Percentiles rank a stretch among this genome's conserved stretches.
phyloP scores from a whole-genome alignment of 1,140 invertebrate genomes.

The Rhopalosiphum maidis region DNA sequence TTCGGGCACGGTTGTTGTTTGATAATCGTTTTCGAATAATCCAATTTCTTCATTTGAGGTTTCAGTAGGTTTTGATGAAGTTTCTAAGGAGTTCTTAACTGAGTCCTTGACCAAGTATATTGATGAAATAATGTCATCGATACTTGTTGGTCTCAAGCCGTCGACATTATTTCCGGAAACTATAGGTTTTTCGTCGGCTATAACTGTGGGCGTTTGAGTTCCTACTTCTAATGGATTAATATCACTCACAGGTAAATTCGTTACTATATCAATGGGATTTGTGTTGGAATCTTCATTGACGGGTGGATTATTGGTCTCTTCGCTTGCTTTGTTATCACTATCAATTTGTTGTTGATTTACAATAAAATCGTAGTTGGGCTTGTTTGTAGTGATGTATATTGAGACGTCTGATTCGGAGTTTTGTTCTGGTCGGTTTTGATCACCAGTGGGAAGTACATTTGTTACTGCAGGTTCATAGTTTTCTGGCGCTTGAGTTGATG shows the following conservation, averaged over 20 bases:
- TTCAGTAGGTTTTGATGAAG: slow-evolving; percentile 33
- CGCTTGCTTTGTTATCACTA: neutral
- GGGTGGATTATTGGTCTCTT: neutral
- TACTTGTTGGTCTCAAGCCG: neutral
- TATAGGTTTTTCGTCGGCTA: neutral
- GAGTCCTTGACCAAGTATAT: slow-evolving; percentile 34
- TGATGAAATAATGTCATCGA: slow-evolving; percentile 36
- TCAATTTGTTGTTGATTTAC: neutral
- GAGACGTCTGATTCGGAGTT: neutral
- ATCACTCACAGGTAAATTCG: neutral
- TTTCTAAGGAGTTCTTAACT: slow-evolving; percentile 47
- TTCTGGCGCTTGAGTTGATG: neutral
- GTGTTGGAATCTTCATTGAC: neutral
- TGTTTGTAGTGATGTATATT: neutral
- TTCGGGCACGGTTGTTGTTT: neutral
- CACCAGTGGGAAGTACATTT: neutral
- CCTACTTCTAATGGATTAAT: neutral
- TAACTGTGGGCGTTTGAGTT: neutral
- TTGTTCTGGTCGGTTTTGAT: slow-evolving; percentile 18
- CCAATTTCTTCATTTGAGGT: neutral
- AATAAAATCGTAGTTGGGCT: neutral
- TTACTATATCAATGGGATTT: neutral
- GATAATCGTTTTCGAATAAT: neutral
- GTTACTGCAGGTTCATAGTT: neutral
- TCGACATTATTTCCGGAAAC: neutral